These are phyloP conservation scores for Syrista parreyssii DNA, from an alignment of 2,888 invertebrate genomes.

Conservation along the genomic window DNA sequence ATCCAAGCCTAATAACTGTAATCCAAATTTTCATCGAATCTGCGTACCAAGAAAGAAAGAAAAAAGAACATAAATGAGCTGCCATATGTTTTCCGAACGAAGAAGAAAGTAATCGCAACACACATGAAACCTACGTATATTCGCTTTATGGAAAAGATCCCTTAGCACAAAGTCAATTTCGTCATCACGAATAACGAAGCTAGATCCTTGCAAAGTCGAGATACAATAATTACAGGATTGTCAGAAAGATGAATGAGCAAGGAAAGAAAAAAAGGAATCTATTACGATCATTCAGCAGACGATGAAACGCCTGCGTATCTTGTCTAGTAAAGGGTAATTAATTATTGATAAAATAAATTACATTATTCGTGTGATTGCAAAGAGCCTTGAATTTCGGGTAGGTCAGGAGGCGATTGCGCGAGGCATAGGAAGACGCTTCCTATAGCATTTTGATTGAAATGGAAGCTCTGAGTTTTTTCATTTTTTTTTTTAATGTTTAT, in stretches of 20 bases:
- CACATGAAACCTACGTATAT: not conserved
- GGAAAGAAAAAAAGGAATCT: not conserved
- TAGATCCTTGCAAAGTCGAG: not conserved
- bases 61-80: not conserved
- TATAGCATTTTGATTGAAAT: slow-evolving; percentile 48
- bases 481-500: slow-evolving; percentile 26
- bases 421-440: slow-evolving; percentile 58
- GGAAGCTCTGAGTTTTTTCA: slow-evolving; percentile 50
- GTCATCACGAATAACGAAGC: not conserved
- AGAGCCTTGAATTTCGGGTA: slow-evolving; percentile 19
- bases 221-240: not conserved
- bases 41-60: not conserved
- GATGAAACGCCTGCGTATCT: not conserved
- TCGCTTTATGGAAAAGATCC: not conserved
- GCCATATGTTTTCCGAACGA: not conserved
- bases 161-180: not conserved
- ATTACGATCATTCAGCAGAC: not conserved
- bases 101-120: not conserved
- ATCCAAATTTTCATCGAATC: not conserved
- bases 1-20: not conserved
- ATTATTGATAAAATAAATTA: not conserved
- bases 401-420: slow-evolving; percentile 31
- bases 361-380: not conserved
- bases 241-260: not conserved
- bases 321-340: not conserved